A percentile compares a stretch with the other conserved stretches of the same genome.
These are phyloP conservation scores for Brachionus calyciflorus DNA, from an alignment of 1,140 invertebrate species.

Conservation along the genomic window DNA sequence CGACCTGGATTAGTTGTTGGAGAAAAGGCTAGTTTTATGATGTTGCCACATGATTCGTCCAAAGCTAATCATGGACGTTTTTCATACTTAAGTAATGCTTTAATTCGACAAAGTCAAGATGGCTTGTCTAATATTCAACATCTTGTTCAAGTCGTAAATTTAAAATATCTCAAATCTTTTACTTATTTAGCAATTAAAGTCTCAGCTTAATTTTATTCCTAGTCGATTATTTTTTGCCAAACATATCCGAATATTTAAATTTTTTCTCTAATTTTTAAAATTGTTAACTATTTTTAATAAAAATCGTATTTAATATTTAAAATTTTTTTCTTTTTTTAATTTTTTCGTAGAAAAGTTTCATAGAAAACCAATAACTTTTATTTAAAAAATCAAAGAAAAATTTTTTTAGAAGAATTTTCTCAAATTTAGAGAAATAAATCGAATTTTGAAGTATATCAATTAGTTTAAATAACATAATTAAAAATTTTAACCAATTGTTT, in stretches of 20 bases:
- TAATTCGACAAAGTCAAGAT: slow-evolving; percentile 8
- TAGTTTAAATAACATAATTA: too few species aligned
- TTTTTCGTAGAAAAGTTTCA: too few species aligned
- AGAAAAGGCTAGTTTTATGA: slow-evolving; percentile 27
- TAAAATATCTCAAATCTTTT: background rate
- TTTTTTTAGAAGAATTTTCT: too few species aligned
- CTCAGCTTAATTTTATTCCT: background rate
- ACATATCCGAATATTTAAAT: background rate
- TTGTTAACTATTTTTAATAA: too few species aligned
- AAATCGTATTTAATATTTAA: too few species aligned
- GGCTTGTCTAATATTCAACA: slow-evolving; percentile 35
- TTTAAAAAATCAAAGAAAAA: too few species aligned
- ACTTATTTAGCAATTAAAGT: slow-evolving; percentile 14
- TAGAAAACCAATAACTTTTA: too few species aligned
- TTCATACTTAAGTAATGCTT: slow-evolving; percentile 6
- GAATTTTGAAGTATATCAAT: too few species aligned
- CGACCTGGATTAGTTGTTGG: background rate
- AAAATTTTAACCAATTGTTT: too few species aligned
- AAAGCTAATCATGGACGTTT: background rate
- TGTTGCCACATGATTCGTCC: slow-evolving; percentile 20
- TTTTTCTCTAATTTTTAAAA: too few species aligned
- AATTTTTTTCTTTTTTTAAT: too few species aligned
- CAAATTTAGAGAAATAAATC: too few species aligned
- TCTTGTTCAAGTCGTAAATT: background rate
- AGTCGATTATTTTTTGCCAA: background rate